phyloP scores from a whole-genome alignment of 1,140 invertebrate species.

The Phymorhynchus buccinoides region DNA sequence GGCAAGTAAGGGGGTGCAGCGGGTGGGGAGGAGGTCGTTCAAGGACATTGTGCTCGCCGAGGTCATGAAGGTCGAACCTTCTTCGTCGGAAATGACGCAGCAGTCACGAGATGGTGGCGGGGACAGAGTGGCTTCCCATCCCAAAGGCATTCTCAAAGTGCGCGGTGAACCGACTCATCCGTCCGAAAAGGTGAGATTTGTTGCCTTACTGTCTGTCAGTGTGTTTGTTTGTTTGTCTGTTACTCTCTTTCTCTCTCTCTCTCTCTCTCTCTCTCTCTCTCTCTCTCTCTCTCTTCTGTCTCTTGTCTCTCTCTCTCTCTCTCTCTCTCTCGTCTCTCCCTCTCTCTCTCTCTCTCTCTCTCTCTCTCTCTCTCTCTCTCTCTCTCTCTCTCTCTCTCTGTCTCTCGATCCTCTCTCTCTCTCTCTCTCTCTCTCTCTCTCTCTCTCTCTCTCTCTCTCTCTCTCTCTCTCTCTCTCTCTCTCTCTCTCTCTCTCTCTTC shows the following conservation, averaged over 20 bases:
- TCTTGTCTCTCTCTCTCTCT: too few relatives aligned
- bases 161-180: neutral
- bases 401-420: neutral
- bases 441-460: neutral
- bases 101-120: neutral
- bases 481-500: neutral
- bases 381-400: neutral
- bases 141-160: neutral
- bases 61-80: neutral
- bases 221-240: too few relatives aligned
- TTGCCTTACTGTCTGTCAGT: neutral
- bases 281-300: neutral
- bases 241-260: slow-evolving; percentile 16
- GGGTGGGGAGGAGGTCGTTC: neutral
- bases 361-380: neutral
- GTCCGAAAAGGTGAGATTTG: neutral
- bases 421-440: neutral
- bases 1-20: neutral
- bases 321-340: too few relatives aligned
- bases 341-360: too few relatives aligned
- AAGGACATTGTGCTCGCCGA: neutral
- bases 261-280: neutral
- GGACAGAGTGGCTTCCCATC: neutral
- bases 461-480: neutral
- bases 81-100: neutral